Evolutionary conservation across 1,140 invertebrate genomes (phyloP).

Genomic region (Pachyrhynchus sulphureomaculatus): DNA sequence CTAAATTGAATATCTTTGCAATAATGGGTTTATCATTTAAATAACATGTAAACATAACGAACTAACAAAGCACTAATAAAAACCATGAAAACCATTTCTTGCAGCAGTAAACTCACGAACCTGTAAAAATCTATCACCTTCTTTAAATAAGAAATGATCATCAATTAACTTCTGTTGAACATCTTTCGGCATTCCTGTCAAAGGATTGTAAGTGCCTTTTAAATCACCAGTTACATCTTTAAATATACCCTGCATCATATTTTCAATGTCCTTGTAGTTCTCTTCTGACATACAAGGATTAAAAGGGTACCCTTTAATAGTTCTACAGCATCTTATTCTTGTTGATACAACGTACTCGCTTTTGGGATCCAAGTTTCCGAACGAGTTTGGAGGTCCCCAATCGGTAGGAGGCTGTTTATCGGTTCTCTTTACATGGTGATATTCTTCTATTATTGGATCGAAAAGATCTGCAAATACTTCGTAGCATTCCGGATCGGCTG

Average conservation of each 20-base stretch:
- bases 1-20: too few relatives aligned
- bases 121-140: conserved; percentile 70
- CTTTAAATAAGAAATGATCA: conserved; percentile 79
- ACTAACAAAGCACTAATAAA: too few relatives aligned
- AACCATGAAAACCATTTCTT: too few relatives aligned
- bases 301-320: conserved; percentile 71
- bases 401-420: conserved; percentile 66
- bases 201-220: conserved; percentile 67
- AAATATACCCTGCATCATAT: conserved; percentile 41
- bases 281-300: conserved; percentile 71
- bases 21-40: too few relatives aligned
- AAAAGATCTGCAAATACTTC: conserved; percentile 68
- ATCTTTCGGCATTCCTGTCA: conserved; percentile 68
- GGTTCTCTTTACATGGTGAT: conserved; percentile 66
- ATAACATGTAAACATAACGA: too few relatives aligned
- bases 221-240: conserved; percentile 54
- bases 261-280: conserved; percentile 65
- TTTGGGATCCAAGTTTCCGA: conserved; percentile 73
- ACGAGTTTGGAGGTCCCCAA: conserved; percentile 67
- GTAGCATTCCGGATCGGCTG: conserved; percentile 73
- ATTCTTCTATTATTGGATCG: conserved; percentile 76
- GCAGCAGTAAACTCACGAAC: too few relatives aligned
- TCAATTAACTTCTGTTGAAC: conserved; percentile 71
- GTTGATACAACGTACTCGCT: conserved; percentile 71
- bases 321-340: conserved; percentile 71